Evolutionary conservation across 1,140 invertebrate genomes (phyloP), one percentile per base, ranked within the genome.

Genomic region (Drosophila persimilis): DNA sequence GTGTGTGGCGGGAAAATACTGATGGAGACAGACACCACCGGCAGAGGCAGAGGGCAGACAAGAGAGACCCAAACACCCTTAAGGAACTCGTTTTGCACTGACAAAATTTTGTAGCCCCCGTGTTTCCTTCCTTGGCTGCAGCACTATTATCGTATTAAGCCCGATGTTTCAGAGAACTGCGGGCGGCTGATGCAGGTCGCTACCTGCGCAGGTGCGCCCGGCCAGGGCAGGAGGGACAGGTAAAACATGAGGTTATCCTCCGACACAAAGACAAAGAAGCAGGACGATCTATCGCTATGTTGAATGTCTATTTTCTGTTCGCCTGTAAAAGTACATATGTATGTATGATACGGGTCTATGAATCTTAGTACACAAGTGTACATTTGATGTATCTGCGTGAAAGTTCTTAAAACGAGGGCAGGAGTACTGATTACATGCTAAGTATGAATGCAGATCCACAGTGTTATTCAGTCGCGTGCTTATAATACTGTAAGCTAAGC

Each of bases 401-500:
- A 35, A 9, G 20, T 31, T 53, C 51, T 53, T 53, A 39, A 31
- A 22, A 43, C 62, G 44, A 67, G 48, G 63, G 62, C 65, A 66
- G 65, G 55, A 78, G 63, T 71, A 73, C 77, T 75, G 64, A 74
- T 83, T 84, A 85, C 80, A 84, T 84, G 61, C 80, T 72, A 83
- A 65, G 72, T 64, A 65, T 66, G 61, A 66, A 74, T 57, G 44
- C 62, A 59, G 72, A 74, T 74, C 41, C 61, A 59, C 48, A 46
- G 43, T 29, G 55, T 69, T 64, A 60, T 58, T 84, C 80, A 85
- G 80, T 85, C 80, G 61, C 63, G 45, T 66, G 45, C 61, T 73
- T 84, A 57, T 73, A 85, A 85, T 85, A 85, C 81, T 85, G 81
- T 80, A 85, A 85, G 80, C 80, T 85, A 74, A 50, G 80, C 80